These are phyloP conservation scores for Sialis lutaria DNA, from an alignment of 2,888 invertebrate genomes.

Conservation along the genomic window DNA sequence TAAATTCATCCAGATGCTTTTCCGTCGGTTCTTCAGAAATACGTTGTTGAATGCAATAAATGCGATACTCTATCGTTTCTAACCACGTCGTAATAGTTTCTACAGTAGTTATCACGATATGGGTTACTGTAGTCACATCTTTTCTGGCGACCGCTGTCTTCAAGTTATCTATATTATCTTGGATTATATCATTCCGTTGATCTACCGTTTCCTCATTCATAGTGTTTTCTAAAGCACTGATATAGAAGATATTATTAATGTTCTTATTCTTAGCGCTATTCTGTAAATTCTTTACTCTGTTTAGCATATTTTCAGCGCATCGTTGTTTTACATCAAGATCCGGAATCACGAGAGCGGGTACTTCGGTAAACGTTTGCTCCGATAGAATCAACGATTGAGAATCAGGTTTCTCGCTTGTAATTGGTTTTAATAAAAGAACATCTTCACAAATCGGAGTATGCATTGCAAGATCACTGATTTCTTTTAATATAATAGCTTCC, in stretches of 20 bases:
- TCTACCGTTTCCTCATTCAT: constrained; percentile 34
- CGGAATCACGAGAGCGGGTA: constrained; percentile 13
- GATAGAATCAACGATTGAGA: not conserved
- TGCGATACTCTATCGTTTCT: constrained; percentile 68
- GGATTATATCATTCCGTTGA: constrained; percentile 36
- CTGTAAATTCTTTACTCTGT: constrained; percentile 35
- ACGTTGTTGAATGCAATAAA: constrained; percentile 41
- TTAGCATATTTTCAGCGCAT: constrained; percentile 33
- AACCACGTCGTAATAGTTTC: constrained; percentile 72
- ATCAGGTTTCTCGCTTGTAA: too few relatives aligned
- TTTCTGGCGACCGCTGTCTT: constrained; percentile 37
- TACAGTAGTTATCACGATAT: constrained; percentile 53
- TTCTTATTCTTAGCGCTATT: constrained; percentile 33
- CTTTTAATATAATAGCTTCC: not conserved
- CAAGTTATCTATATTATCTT: constrained; percentile 37
- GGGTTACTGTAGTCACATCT: constrained; percentile 42
- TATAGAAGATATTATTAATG: constrained; percentile 40
- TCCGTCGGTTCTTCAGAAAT: constrained; percentile 38
- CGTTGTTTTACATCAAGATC: constrained; percentile 28
- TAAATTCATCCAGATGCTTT: constrained; percentile 38
- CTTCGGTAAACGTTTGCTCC: not conserved
- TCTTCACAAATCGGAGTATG: too few relatives aligned
- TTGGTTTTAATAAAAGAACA: too few relatives aligned
- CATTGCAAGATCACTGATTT: not conserved
- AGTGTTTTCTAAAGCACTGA: constrained; percentile 38